These are phyloP conservation scores for Drosophila stalkeri DNA, from an alignment of 2,888 invertebrate genomes.

Conservation along the genomic window DNA sequence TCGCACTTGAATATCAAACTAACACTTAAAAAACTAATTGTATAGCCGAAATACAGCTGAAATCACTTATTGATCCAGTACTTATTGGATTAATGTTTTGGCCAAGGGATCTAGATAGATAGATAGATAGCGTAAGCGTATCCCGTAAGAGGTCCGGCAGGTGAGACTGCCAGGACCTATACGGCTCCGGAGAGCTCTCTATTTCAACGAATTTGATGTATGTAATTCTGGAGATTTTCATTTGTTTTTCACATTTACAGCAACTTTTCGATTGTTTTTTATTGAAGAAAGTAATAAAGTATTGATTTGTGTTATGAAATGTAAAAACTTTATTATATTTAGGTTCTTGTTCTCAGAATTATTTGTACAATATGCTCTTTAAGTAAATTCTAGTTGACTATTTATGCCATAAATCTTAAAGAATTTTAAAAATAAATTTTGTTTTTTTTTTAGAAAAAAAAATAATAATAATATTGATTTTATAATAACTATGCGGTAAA, in stretches of 20 bases:
- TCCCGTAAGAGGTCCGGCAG: constrained; percentile 3
- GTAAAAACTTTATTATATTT: constrained; percentile 47
- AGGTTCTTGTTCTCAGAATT: constrained; percentile 70
- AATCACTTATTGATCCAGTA: background rate
- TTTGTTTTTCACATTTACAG: constrained; percentile 39
- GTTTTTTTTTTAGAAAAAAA: constrained; percentile 54
- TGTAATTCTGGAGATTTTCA: constrained; percentile 69
- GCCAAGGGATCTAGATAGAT: constrained; percentile 18
- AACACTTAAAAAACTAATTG: constrained; percentile 5
- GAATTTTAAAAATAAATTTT: constrained; percentile 60
- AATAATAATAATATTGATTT: constrained; percentile 11
- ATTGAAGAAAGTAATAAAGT: constrained; percentile 44
- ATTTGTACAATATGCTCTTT: constrained; percentile 75
- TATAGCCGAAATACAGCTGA: background rate
- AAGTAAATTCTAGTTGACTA: constrained; percentile 73
- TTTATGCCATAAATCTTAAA: constrained; percentile 65
- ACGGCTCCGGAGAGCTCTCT: constrained; percentile 31
- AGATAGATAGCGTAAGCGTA: constrained; percentile 23
- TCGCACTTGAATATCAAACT: constrained; percentile 16
- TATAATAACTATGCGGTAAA: constrained; percentile 62
- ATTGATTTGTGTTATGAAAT: constrained; percentile 67
- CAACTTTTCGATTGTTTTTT: constrained; percentile 38
- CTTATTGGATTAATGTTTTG: constrained; percentile 5
- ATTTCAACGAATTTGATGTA: constrained; percentile 67
- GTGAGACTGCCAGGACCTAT: too few species aligned